These are phyloP conservation scores for Platygyra sinensis DNA, from an alignment of 64 coral and sea anemone genomes.

Conservation along the genomic window DNA sequence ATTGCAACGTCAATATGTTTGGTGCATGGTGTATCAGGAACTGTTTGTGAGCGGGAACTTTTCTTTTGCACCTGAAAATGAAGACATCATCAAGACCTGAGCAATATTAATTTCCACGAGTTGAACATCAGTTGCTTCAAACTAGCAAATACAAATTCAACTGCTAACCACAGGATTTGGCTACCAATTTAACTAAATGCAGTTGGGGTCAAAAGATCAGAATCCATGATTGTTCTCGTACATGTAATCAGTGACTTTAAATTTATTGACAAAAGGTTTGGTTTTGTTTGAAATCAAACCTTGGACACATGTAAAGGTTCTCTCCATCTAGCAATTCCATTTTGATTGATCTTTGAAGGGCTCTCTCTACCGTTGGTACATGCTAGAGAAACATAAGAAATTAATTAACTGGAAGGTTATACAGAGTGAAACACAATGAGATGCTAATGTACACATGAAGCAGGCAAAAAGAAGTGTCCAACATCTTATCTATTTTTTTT, in stretches of 20 bases:
- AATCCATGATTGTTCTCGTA: too few species aligned
- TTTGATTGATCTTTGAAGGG: constrained; percentile 74
- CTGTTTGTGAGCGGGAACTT: constrained; percentile 94
- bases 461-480: neutral
- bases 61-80: constrained; percentile 84
- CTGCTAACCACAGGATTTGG: too few species aligned
- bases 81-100: neutral
- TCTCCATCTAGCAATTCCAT: constrained; percentile 89
- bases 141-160: too few species aligned
- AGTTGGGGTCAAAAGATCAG: too few species aligned
- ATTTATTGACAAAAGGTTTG: too few species aligned
- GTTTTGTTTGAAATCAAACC: constrained; percentile 34
- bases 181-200: too few species aligned
- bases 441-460: neutral
- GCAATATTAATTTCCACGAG: neutral
- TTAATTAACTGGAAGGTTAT: neutral
- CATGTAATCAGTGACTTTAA: too few species aligned
- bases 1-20: constrained; percentile 90
- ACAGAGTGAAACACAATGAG: neutral
- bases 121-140: neutral
- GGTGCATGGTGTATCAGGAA: constrained; percentile 86
- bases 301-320: constrained; percentile 94
- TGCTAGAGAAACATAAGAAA: constrained; percentile 41
- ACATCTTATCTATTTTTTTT: too few species aligned
- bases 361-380: constrained; percentile 70